These are phyloP conservation scores for Diplolepis rosae DNA, from an alignment of 2,888 invertebrate species.

Conservation along the genomic window DNA sequence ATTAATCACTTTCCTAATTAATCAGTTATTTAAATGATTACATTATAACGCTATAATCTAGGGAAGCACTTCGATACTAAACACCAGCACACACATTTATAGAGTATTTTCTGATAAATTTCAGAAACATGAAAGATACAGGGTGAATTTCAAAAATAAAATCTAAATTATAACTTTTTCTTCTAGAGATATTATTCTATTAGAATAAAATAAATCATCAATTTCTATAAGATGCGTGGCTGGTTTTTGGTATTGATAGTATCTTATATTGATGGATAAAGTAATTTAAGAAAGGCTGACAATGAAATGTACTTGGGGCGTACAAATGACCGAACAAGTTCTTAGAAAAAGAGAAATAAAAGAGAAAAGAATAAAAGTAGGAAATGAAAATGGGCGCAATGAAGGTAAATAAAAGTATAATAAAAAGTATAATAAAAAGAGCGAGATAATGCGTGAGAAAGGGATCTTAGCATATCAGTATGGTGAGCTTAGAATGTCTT, in stretches of 20 bases:
- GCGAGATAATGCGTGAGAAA: constrained; percentile 55
- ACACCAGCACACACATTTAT: not conserved
- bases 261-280: not conserved
- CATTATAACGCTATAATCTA: constrained; percentile 44
- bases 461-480: constrained; percentile 72
- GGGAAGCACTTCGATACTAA: not conserved
- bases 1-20: constrained; percentile 50
- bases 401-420: constrained; percentile 28
- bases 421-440: constrained; percentile 52
- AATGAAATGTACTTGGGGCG: constrained; percentile 22
- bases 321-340: not conserved
- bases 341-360: constrained; percentile 20
- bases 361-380: constrained; percentile 15
- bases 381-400: constrained; percentile 36
- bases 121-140: too few relatives aligned
- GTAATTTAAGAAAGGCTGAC: not conserved
- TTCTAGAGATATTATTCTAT: too few relatives aligned
- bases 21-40: constrained; percentile 54
- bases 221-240: not conserved
- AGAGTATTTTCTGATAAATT: not conserved
- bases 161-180: too few relatives aligned
- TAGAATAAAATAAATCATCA: not conserved
- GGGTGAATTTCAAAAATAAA: too few relatives aligned
- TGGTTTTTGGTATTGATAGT: constrained; percentile 5
- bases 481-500: constrained; percentile 66